Percentiles rank a stretch among this genome's conserved stretches.
Conservation (phyloP, 2,113 vertebrate species). For the Epinephelus cyanopodus region DNA sequence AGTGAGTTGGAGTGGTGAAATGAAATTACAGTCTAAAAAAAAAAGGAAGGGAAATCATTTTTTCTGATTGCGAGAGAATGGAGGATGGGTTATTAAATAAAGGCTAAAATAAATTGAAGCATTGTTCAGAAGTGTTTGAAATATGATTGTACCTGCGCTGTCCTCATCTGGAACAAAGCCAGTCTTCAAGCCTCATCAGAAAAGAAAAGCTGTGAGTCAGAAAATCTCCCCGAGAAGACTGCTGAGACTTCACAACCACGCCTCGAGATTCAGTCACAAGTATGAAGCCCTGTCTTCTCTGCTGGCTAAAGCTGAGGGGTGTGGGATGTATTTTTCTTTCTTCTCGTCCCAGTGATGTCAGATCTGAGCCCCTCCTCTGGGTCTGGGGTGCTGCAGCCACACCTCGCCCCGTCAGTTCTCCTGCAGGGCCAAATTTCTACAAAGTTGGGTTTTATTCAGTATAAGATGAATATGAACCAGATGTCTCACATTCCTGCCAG, state of each 20-base stretch:
- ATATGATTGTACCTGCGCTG: not conserved
- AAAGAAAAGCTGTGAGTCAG: constrained; percentile 32
- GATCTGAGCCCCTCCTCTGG: constrained; percentile 10
- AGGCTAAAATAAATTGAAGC: constrained; percentile 21
- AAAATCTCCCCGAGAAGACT: constrained; percentile 26
- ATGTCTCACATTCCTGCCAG: constrained; percentile 33
- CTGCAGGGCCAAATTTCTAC: not conserved
- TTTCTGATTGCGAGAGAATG: constrained; percentile 40
- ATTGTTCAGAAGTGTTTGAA: constrained; percentile 1
- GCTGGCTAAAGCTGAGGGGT: constrained; percentile 29
- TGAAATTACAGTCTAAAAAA: constrained; percentile 17
- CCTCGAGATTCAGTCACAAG: constrained; percentile 34
- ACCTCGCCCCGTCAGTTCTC: not conserved
- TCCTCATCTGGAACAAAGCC: constrained; percentile 34
- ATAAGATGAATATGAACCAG: constrained; percentile 29
- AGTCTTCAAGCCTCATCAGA: constrained; percentile 7
- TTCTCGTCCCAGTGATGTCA: constrained; percentile 39
- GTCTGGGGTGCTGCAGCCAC: constrained; percentile 9
- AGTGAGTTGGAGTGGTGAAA: not conserved
- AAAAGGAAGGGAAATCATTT: constrained; percentile 12
- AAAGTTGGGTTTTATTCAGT: not conserved
- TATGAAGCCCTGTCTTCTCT: constrained; percentile 13
- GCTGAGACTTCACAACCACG: constrained; percentile 27
- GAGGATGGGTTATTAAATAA: constrained; percentile 33
- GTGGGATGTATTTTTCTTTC: constrained; percentile 14